Evolutionary conservation across 1,140 invertebrate genomes (phyloP), one percentile per base, ranked within the genome.

Genomic region (Macrosteles quadrilineatus): DNA sequence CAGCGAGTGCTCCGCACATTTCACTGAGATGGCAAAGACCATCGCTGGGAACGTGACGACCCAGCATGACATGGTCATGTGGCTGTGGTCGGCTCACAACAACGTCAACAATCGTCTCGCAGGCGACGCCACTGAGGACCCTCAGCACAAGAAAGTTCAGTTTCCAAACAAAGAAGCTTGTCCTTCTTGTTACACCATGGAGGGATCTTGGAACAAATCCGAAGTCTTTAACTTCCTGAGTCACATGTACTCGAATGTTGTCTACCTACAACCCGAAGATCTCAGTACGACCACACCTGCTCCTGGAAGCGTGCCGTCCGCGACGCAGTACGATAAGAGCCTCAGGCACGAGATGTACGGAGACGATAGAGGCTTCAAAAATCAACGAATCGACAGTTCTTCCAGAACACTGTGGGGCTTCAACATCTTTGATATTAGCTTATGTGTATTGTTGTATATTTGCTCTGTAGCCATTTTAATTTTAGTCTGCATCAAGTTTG

Each of bases 61-160:
- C 50, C 83, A 86, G 70, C 85, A 92, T 62, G 91, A 95, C 55
- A 86, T 89, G 21, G 87, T 98, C 0, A 76, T 98, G 6, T 99
- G 96, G 95, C 80, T 99, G 1, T 99, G 98, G 98, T 84, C 85
- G 66, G 91, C 94, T 1, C 97, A 99, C 77, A 99, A 99, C 81
- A 88, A 90, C 80, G 96, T 96, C 0, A 99, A 99, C 79, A 82
- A 90, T 71, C 86, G 97, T 72, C 80, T 99, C 17, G 85, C 90
- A 31, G 91, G 93, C 0, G 94, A 98, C 79, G 57, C 82, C 0
- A 95, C 93, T 12, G 96, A 98, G 80, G 98, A 99, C 84, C 95
- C 96, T 0, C 75, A 85, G 66, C 88, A 91, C 81, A 94, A 91
- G 0, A 99, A 99, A 82, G 85, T 91, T 40, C 92, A 96, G 77